A percentile compares a stretch with the other conserved stretches of the same genome.
Conservation (phyloP, 2,113 vertebrate genomes). For the Leptodactylus fuscus region DNA sequence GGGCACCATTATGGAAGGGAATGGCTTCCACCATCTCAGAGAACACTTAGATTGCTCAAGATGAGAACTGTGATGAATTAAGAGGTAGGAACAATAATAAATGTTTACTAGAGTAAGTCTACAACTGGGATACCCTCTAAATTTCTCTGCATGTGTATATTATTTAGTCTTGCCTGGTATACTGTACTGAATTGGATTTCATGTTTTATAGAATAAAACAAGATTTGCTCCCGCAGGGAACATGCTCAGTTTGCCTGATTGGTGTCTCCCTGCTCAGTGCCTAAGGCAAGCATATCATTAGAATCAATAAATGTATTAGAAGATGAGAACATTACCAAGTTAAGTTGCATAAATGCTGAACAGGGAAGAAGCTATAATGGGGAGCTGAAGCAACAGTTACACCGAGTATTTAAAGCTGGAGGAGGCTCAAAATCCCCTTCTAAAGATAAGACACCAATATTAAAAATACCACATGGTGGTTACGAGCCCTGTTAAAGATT, state of each 20-base stretch:
- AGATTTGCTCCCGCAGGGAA: neutral
- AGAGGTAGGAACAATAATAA: neutral
- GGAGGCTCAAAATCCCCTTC: neutral
- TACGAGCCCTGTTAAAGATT: neutral
- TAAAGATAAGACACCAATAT: neutral
- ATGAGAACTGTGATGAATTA: neutral
- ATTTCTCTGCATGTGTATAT: neutral
- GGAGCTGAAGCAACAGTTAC: neutral
- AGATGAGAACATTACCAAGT: neutral
- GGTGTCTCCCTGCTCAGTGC: neutral
- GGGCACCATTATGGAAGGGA: too few relatives aligned
- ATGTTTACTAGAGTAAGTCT: neutral
- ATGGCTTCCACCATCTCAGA: too few relatives aligned
- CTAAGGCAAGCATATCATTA: neutral
- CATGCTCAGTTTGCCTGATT: neutral
- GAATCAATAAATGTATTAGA: neutral
- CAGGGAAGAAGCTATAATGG: neutral
- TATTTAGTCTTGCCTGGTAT: neutral
- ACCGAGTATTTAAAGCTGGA: neutral
- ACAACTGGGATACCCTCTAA: neutral
- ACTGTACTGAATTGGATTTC: neutral
- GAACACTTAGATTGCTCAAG: too few relatives aligned
- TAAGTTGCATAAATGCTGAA: neutral
- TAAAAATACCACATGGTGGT: neutral
- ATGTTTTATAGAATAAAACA: slow-evolving; percentile 4